Base-by-base conservation (phyloP, 2,888 invertebrate species). In the Conus canariensis region DNA sequence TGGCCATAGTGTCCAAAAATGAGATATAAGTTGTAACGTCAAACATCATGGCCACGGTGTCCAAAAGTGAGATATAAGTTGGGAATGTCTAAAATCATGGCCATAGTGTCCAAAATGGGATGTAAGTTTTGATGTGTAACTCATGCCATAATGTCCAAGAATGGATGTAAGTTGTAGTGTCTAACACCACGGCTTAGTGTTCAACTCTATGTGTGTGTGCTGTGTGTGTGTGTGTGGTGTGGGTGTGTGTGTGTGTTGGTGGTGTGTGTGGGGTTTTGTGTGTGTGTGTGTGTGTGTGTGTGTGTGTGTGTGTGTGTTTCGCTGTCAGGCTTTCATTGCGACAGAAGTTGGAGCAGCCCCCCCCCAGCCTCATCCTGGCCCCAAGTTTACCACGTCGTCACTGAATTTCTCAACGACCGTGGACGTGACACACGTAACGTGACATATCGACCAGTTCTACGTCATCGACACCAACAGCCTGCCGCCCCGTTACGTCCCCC, bases 371-470 rank as follows among this genome's bases (percentile, higher is more conserved):
- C 19, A 95, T 96, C 22, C 91, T 93, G 12, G 93, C 93, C 0
- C 8, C 90, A 93, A 0, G 95, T 95, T 88, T 95, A 93, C 88
- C 95, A 95, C 83, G 88, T 92, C n/a, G 91, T 96, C 22, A 91
- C 93, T 93, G 85, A 93, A 94, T 9, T 96, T 56, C 91, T 92
- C 19, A 93, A 93, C 83, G 94, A 95, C 92, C 94, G 93, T 74
- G 93, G 93, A 85, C 93, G 95, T 12, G 94, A 94, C 58, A 95
- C 95, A 0, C 91, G 95, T 9, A 93, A 94, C 58, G 94, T 5
- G 91, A 92, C 22, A 88, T 95, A 93, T 96, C 67, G 95, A 95
- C 89, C 89, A 93, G 85, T 95, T 95, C 94, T 96, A 95, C 92
- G 90, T 92, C 45, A 93, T 92, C 90, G 95, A 96, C 92, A 93